phyloP scores from a whole-genome alignment of 2,888 invertebrate genomes.

The Tethea ocularis region DNA sequence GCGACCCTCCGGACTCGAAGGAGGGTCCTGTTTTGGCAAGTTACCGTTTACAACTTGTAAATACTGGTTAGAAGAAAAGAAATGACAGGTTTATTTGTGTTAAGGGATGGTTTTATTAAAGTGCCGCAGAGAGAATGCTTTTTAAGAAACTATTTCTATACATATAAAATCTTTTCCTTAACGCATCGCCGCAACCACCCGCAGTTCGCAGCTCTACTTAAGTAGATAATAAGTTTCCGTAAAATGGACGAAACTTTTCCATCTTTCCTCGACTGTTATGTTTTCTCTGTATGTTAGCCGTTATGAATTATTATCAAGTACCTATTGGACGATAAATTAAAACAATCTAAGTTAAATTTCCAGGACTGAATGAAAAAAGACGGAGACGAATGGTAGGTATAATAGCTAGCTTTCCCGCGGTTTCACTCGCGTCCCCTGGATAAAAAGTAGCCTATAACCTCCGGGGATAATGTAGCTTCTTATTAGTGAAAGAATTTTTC shows the following conservation, averaged over 20 bases:
- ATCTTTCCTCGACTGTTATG: background rate
- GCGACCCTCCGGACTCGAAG: slow-evolving; percentile 33
- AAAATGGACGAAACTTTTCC: background rate
- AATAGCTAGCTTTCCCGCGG: too few species aligned
- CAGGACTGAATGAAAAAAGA: too few species aligned
- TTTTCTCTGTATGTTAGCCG: background rate
- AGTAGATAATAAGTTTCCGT: background rate
- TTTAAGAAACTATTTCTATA: too few species aligned
- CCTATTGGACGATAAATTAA: too few species aligned
- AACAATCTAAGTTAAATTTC: too few species aligned
- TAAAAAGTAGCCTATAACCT: too few species aligned
- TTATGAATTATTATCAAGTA: background rate
- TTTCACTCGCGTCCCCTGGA: too few species aligned
- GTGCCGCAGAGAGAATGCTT: too few species aligned
- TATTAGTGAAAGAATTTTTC: too few species aligned
- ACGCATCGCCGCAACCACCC: background rate
- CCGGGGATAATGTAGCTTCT: too few species aligned
- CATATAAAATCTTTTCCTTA: background rate
- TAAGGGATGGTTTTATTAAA: slow-evolving; percentile 12
- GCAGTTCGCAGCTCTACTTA: background rate
- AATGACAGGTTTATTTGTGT: slow-evolving; percentile 35
- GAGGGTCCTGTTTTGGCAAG: slow-evolving; percentile 39
- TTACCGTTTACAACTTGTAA: slow-evolving; percentile 71
- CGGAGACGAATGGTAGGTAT: too few species aligned
- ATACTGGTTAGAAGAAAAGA: slow-evolving; percentile 52